A percentile compares a stretch with the other conserved stretches of the same genome.
phyloP scores from a whole-genome alignment of 2,113 vertebrate species.

The Oreamnos americanus region DNA sequence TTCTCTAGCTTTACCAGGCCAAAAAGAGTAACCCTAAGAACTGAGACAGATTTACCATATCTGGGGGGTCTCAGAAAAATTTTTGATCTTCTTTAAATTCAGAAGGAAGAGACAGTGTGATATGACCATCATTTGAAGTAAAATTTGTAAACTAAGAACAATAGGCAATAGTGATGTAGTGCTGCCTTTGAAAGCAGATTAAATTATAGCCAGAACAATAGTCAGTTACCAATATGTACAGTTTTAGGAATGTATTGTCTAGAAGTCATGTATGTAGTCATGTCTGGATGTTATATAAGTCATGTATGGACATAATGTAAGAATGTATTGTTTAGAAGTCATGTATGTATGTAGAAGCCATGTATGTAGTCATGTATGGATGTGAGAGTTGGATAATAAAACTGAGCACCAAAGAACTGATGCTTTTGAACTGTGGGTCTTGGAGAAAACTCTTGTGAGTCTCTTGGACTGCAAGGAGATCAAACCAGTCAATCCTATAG shows the following conservation, averaged over 20 bases:
- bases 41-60: constrained; percentile 78
- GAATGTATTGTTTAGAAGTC: not conserved
- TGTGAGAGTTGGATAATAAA: not conserved
- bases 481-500: not conserved
- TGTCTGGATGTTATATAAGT: not conserved
- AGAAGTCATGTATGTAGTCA: not conserved
- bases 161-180: constrained; percentile 60
- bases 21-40: constrained; percentile 77
- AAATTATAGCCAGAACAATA: constrained; percentile 10
- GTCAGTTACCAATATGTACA: not conserved
- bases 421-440: not conserved
- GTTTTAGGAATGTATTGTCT: not conserved
- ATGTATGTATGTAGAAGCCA: not conserved
- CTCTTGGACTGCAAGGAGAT: not conserved
- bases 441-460: not conserved
- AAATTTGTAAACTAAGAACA: constrained; percentile 74
- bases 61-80: constrained; percentile 74
- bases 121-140: constrained; percentile 73
- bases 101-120: constrained; percentile 72
- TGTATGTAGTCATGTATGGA: not conserved
- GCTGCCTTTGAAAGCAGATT: constrained; percentile 25
- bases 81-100: constrained; percentile 79
- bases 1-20: constrained; percentile 72
- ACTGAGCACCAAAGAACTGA: not conserved
- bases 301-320: not conserved